A percentile compares a stretch with the other conserved stretches of the same genome.
Evolutionary conservation across 2,797 vertebrate genomes (phyloP).

Genomic region (Melanotaenia nigrans): DNA sequence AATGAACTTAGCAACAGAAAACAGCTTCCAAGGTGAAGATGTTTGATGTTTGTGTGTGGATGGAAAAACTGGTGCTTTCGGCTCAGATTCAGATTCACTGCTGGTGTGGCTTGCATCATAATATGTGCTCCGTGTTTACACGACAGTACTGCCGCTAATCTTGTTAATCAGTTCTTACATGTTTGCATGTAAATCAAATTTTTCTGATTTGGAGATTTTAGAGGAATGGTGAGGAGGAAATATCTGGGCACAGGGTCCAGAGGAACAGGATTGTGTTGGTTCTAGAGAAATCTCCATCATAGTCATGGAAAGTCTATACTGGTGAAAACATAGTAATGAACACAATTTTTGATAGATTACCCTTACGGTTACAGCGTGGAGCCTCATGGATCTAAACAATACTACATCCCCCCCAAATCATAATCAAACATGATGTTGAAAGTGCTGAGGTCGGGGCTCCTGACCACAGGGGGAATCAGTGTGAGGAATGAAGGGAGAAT

Average conservation of each 20-base stretch:
- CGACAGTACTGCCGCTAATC: background rate
- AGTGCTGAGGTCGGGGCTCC: slow-evolving; percentile 11
- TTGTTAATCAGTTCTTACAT: no score
- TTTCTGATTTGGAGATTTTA: background rate
- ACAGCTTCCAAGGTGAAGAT: no score
- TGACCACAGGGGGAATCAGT: slow-evolving; percentile 34
- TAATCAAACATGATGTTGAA: slow-evolving; percentile 11
- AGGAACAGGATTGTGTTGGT: background rate
- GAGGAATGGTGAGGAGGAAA: no score
- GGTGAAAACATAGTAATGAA: background rate
- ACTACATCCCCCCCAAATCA: background rate
- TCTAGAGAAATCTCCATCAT: background rate
- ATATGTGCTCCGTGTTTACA: background rate
- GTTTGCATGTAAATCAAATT: background rate
- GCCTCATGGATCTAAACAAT: no score
- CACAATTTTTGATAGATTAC: background rate
- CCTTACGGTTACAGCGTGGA: background rate
- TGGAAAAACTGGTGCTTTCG: background rate
- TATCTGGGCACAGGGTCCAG: no score
- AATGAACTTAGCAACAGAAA: background rate
- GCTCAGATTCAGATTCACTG: background rate
- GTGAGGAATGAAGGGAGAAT: slow-evolving; percentile 1
- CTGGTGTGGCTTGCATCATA: background rate
- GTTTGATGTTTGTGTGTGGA: no score
- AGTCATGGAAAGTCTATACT: background rate